phyloP scores from a whole-genome alignment of 2,797 vertebrate genomes.

The Characodon lateralis region DNA sequence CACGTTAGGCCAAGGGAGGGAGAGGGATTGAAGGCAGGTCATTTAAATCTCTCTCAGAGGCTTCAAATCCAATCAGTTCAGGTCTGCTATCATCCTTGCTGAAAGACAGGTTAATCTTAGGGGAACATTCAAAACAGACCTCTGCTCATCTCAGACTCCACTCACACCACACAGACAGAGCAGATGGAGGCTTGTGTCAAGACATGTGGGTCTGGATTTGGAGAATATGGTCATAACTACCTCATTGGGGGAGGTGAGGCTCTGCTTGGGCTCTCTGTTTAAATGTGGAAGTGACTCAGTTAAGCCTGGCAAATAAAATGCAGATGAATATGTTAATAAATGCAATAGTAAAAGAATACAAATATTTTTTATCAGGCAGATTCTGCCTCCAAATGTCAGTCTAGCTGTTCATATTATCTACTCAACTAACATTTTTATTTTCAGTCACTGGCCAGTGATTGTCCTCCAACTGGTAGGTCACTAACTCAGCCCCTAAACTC shows the following conservation, averaged over 20 bases:
- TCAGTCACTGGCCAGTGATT: not conserved
- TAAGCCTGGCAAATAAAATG: constrained; percentile 4
- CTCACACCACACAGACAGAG: constrained; percentile 33
- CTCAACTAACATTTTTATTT: not conserved
- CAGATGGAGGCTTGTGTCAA: constrained; percentile 61
- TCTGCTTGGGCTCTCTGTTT: constrained; percentile 7
- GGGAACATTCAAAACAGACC: constrained; percentile 75
- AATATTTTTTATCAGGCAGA: not conserved
- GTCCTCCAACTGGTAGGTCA: too few relatives aligned
- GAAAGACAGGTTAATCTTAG: constrained; percentile 73
- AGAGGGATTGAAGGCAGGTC: constrained; percentile 62
- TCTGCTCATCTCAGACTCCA: constrained; percentile 56
- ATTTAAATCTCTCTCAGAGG: constrained; percentile 73
- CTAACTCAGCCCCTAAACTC: not conserved
- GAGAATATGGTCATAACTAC: constrained; percentile 19
- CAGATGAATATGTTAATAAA: not conserved
- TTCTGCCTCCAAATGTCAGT: constrained; percentile 23
- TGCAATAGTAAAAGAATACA: not conserved
- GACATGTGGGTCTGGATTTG: constrained; percentile 50
- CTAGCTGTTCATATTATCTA: not conserved
- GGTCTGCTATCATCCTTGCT: constrained; percentile 65
- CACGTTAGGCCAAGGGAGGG: constrained; percentile 40
- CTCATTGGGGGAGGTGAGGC: not conserved
- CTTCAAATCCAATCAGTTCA: constrained; percentile 79
- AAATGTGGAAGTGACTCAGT: constrained; percentile 17